phyloP scores from a whole-genome alignment of 1,140 invertebrate genomes.

The Brachionus asplanchnoidis region DNA sequence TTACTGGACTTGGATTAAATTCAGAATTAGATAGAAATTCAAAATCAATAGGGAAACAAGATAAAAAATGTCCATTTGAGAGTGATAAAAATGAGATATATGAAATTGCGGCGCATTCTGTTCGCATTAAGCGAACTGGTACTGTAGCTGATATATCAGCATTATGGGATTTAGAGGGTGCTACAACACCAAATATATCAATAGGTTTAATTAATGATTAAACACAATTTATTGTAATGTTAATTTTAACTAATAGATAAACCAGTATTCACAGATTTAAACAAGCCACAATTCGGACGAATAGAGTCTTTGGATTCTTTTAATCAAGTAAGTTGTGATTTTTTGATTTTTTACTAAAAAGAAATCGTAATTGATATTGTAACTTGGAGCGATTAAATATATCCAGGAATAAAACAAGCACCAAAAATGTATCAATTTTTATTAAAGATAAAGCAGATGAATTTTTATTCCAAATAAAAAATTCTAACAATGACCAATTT shows the following conservation, averaged over 20 bases:
- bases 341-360: not conserved
- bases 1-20: not conserved
- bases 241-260: not conserved
- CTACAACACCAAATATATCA: conserved; percentile 42
- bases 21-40: not conserved
- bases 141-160: conserved; percentile 59
- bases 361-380: not conserved
- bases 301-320: not conserved
- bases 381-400: no score
- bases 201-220: conserved; percentile 43
- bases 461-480: not conserved
- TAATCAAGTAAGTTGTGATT: conserved; percentile 17
- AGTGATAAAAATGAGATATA: conserved; percentile 46
- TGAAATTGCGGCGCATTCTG: conserved; percentile 61
- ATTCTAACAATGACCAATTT: no score
- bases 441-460: no score
- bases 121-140: conserved; percentile 59
- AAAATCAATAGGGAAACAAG: not conserved
- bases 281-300: conserved; percentile 9
- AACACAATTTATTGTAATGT: not conserved
- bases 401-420: no score
- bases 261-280: not conserved
- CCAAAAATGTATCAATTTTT: no score
- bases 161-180: conserved; percentile 56
- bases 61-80: not conserved